phyloP scores from a whole-genome alignment of 2,797 vertebrate genomes.

The Micromesistius poutassou region DNA sequence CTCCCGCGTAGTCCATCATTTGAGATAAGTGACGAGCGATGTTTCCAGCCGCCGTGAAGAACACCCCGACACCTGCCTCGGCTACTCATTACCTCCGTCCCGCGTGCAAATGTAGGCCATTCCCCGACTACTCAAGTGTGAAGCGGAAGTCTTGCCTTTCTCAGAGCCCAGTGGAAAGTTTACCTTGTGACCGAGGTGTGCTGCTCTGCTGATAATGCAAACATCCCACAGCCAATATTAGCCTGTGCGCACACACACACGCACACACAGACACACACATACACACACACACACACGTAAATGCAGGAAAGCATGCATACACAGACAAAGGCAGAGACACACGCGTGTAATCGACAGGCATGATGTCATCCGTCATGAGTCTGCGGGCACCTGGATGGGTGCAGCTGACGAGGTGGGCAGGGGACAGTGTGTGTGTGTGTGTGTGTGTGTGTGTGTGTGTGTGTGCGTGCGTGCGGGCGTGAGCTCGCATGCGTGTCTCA shows the following conservation, averaged over 20 bases:
- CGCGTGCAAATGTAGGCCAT: conserved; percentile 34
- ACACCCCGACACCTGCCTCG: conserved; percentile 1
- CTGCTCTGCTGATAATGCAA: conserved; percentile 62
- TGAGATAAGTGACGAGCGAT: not conserved
- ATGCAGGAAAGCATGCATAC: not conserved
- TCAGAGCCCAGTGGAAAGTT: conserved; percentile 66
- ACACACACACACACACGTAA: conserved; percentile 1
- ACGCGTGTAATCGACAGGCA: conserved; percentile 10
- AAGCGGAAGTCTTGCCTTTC: conserved; percentile 37
- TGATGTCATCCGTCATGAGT: conserved; percentile 56
- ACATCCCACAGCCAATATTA: conserved; percentile 53
- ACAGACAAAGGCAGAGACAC: not conserved
- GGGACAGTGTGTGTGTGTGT: conserved; percentile 11
- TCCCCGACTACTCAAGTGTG: conserved; percentile 43
- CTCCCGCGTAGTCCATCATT: not conserved
- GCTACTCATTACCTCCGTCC: conserved; percentile 13
- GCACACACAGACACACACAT: not conserved
- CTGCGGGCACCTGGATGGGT: conserved; percentile 45
- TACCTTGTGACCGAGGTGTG: conserved; percentile 63
- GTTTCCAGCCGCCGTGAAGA: not conserved
- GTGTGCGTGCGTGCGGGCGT: conserved; percentile 14
- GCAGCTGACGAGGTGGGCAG: conserved; percentile 26
- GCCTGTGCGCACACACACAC: conserved; percentile 23
- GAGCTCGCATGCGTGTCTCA: conserved; percentile 14
- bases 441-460: conserved; percentile 20